phyloP scores from a whole-genome alignment of 2,113 vertebrate genomes.

The Acanthisitta chloris region DNA sequence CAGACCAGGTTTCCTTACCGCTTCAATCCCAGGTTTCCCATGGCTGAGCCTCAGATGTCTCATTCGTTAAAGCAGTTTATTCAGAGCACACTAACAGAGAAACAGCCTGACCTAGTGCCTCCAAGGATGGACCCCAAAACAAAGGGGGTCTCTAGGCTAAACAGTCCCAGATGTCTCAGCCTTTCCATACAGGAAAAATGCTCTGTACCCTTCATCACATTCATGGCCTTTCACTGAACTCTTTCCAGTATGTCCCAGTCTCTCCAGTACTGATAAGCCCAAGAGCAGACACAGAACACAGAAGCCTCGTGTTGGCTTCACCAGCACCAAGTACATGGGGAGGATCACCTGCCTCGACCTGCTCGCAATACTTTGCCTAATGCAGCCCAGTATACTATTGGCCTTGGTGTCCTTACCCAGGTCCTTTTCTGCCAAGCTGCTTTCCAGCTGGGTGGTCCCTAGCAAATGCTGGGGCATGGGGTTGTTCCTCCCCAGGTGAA shows the following conservation, averaged over 20 bases:
- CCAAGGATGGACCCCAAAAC: not conserved
- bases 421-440: not conserved
- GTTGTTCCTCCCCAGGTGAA: not conserved
- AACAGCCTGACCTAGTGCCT: not conserved
- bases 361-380: not conserved
- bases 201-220: not conserved
- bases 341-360: not conserved
- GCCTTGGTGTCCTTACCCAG: not conserved
- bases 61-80: not conserved
- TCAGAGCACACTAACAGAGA: not conserved
- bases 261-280: not conserved
- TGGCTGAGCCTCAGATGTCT: not conserved
- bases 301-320: too few species aligned
- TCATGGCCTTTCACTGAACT: rapidly evolving
- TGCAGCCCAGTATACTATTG: not conserved
- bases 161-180: too few species aligned
- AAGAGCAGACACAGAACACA: not conserved
- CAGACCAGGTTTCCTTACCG: not conserved
- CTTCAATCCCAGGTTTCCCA: not conserved
- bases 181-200: too few species aligned
- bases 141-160: too few species aligned
- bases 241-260: not conserved
- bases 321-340: not conserved
- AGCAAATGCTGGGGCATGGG: not conserved
- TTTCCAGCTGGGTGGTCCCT: not conserved